A percentile compares a stretch with the other conserved stretches of the same genome.
phyloP scores from a whole-genome alignment of 2,113 vertebrate species.

The Nothoprocta pentlandii region DNA sequence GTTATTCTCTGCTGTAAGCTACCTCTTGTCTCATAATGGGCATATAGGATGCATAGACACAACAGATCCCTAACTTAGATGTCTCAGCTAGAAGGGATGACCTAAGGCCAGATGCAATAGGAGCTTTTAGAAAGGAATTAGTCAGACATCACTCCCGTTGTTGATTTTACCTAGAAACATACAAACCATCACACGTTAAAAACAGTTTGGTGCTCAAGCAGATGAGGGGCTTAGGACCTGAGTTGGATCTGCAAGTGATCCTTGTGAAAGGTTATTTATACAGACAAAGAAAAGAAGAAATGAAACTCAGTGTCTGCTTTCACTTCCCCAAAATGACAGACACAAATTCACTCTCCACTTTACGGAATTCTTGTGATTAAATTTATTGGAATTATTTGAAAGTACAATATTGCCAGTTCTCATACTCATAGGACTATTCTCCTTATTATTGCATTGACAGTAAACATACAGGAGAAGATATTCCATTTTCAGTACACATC shows the following conservation, averaged over 20 bases:
- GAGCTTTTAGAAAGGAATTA: neutral
- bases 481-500: neutral
- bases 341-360: neutral
- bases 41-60: neutral
- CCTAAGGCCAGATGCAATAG: neutral
- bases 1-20: neutral
- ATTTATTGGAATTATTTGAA: slow-evolving; percentile 51
- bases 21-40: neutral
- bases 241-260: neutral
- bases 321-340: neutral
- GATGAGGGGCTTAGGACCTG: neutral
- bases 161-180: neutral
- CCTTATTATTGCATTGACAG: neutral
- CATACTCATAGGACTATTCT: neutral
- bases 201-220: neutral
- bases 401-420: neutral
- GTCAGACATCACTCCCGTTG: neutral
- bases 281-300: neutral
- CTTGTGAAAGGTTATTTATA: neutral
- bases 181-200: neutral
- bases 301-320: neutral
- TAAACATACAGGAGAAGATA: neutral
- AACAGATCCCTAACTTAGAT: fast-evolving
- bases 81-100: neutral
- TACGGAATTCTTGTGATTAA: neutral